Conservation (phyloP, 2,888 invertebrate species). For the Dasysyrphus tricinctus region DNA sequence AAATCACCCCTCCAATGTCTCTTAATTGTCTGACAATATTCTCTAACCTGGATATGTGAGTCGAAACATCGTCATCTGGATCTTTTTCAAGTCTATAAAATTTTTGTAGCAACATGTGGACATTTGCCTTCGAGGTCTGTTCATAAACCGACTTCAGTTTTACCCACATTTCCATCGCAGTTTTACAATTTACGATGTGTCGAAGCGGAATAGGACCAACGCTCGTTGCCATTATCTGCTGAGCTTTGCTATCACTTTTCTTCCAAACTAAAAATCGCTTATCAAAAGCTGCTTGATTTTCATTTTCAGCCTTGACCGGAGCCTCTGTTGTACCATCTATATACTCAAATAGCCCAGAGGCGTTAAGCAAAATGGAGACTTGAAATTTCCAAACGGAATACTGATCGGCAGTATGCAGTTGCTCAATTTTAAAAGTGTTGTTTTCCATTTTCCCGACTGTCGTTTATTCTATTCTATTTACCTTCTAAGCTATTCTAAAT, state of each 20-base stretch:
- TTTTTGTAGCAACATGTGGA: slow-evolving; percentile 78
- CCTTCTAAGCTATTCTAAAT: too few relatives aligned
- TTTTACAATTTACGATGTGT: slow-evolving; percentile 29
- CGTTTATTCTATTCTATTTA: not conserved
- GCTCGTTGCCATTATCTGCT: slow-evolving; percentile 26
- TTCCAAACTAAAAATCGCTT: too few relatives aligned
- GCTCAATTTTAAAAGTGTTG: slow-evolving; percentile 10
- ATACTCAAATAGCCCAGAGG: slow-evolving; percentile 5
- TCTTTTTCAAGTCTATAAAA: slow-evolving; percentile 67
- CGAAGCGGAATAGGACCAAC: slow-evolving; percentile 29
- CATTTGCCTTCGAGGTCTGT: slow-evolving; percentile 48
- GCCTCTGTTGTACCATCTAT: not conserved
- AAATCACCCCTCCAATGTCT: slow-evolving; percentile 61
- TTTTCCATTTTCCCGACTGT: slow-evolving; percentile 3
- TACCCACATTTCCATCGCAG: slow-evolving; percentile 34
- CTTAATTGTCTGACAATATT: slow-evolving; percentile 55
- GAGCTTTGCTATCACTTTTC: too few relatives aligned
- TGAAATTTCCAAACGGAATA: slow-evolving; percentile 40
- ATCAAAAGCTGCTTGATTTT: not conserved
- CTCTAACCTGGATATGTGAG: slow-evolving; percentile 56
- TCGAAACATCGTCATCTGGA: slow-evolving; percentile 62
- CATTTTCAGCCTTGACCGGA: slow-evolving; percentile 7
- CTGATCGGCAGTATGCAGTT: too few relatives aligned
- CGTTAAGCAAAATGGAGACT: slow-evolving; percentile 21
- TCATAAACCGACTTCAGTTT: slow-evolving; percentile 30